Percentiles rank a stretch among this genome's conserved stretches.
These are phyloP conservation scores for Hypomecis punctinalis DNA, from an alignment of 2,888 invertebrate genomes.

Conservation along the genomic window DNA sequence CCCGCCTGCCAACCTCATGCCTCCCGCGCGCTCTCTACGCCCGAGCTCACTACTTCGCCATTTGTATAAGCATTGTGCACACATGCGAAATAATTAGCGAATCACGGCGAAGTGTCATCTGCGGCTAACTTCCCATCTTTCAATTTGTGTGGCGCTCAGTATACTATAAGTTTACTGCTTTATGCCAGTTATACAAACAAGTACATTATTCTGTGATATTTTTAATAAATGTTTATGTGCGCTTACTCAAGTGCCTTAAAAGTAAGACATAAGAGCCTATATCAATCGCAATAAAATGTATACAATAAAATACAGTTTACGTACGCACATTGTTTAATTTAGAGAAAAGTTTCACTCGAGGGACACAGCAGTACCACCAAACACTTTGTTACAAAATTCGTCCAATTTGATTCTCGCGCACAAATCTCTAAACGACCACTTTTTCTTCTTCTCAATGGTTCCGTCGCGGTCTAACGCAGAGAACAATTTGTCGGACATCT, in stretches of 20 bases:
- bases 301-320: slow-evolving; percentile 30
- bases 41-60: too few species aligned
- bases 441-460: slow-evolving; percentile 45
- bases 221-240: slow-evolving; percentile 6
- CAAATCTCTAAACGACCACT: slow-evolving; percentile 78
- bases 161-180: neutral
- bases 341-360: slow-evolving; percentile 10
- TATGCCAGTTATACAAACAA: neutral
- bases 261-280: neutral
- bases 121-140: too few species aligned
- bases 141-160: too few species aligned
- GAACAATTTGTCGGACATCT: slow-evolving; percentile 72
- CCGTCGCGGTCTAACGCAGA: slow-evolving; percentile 54
- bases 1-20: too few species aligned
- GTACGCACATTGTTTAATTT: slow-evolving; percentile 35
- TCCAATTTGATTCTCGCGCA: slow-evolving; percentile 75
- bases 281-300: neutral
- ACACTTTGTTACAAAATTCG: slow-evolving; percentile 74
- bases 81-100: too few species aligned
- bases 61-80: too few species aligned
- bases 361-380: slow-evolving; percentile 53
- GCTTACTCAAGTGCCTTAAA: slow-evolving; percentile 22
- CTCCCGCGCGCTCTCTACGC: too few species aligned
- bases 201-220: slow-evolving; percentile 27
- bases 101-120: too few species aligned